A percentile compares a stretch with the other conserved stretches of the same genome.
These are phyloP conservation scores for Dendrophyllia cribrosa DNA, from an alignment of 64 coral and sea anemone genomes.

Conservation along the genomic window DNA sequence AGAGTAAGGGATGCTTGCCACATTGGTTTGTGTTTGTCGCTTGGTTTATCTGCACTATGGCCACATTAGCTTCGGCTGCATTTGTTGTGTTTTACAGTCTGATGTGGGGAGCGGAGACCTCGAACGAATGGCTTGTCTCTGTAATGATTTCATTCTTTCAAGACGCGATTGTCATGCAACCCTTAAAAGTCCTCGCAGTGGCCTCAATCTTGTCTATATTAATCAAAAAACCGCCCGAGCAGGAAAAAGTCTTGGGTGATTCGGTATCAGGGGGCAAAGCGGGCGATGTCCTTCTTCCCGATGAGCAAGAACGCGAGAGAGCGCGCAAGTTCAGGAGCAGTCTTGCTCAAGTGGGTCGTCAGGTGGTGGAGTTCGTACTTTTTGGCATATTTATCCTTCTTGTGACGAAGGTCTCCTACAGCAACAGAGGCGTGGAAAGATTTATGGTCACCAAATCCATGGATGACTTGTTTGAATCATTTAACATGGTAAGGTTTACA, in stretches of 20 bases:
- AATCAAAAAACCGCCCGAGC: slow-evolving; percentile 63
- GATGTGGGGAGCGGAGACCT: slow-evolving; percentile 70
- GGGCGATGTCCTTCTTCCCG: not conserved
- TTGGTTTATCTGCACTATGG: slow-evolving; percentile 64
- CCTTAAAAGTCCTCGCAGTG: slow-evolving; percentile 56
- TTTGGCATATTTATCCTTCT: slow-evolving; percentile 54
- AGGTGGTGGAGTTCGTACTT: slow-evolving; percentile 60
- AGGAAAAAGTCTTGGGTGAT: slow-evolving; percentile 60
- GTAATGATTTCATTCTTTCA: slow-evolving; percentile 79
- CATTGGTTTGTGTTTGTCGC: slow-evolving; percentile 63
- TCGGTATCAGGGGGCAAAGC: slow-evolving; percentile 11
- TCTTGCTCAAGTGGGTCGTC: slow-evolving; percentile 43
- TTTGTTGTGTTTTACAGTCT: slow-evolving; percentile 72
- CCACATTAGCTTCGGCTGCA: slow-evolving; percentile 38
- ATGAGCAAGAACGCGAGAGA: slow-evolving; percentile 50
- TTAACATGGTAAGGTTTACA: slow-evolving; percentile 38
- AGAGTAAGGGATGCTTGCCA: slow-evolving; percentile 50
- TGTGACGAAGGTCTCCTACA: slow-evolving; percentile 61
- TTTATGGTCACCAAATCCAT: slow-evolving; percentile 57
- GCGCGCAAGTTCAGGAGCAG: slow-evolving; percentile 50
- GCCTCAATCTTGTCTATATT: slow-evolving; percentile 60
- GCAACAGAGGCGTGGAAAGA: slow-evolving; percentile 53
- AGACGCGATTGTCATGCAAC: slow-evolving; percentile 76
- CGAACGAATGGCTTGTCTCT: slow-evolving; percentile 72
- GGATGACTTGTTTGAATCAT: slow-evolving; percentile 37